A percentile compares a stretch with the other conserved stretches of the same genome.
phyloP scores from a whole-genome alignment of 1,140 invertebrate genomes.

The Ceratina australensis region DNA sequence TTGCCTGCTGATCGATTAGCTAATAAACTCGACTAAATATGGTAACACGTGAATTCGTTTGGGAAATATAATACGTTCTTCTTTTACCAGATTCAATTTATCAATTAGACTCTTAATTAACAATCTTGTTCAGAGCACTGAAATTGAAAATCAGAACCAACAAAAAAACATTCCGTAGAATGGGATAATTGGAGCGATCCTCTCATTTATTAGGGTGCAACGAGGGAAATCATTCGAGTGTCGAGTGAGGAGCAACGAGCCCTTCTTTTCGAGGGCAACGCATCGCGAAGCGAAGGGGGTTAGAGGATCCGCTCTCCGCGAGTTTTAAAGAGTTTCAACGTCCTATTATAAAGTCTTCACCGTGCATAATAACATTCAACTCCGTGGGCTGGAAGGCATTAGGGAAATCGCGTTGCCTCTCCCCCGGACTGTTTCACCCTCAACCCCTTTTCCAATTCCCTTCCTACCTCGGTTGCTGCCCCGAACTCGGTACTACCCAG shows the following conservation, averaged over 20 bases:
- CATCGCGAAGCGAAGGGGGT: conserved; percentile 22
- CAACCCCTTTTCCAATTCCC: conserved; percentile 32
- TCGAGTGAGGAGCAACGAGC: neutral
- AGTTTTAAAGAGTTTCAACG: conserved; percentile 77
- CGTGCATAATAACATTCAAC: conserved; percentile 78
- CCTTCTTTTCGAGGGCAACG: conserved; percentile 21
- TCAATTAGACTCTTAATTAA: no score
- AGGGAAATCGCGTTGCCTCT: conserved; percentile 74
- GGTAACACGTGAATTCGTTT: no score
- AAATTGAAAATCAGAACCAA: neutral
- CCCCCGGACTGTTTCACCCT: conserved; percentile 48
- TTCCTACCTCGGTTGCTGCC: neutral
- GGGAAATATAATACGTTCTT: no score
- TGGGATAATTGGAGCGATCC: neutral
- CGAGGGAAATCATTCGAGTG: neutral
- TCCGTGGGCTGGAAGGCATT: conserved; percentile 78
- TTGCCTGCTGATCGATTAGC: conserved; percentile 64
- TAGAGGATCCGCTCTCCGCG: conserved; percentile 52
- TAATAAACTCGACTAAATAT: conserved; percentile 38
- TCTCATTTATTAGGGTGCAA: neutral
- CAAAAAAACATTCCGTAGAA: neutral
- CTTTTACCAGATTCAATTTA: no score
- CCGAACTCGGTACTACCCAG: neutral
- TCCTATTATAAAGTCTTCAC: conserved; percentile 80
- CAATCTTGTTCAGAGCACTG: no score